Conservation (phyloP, 1,140 invertebrate genomes). For the Heliothis virescens region DNA sequence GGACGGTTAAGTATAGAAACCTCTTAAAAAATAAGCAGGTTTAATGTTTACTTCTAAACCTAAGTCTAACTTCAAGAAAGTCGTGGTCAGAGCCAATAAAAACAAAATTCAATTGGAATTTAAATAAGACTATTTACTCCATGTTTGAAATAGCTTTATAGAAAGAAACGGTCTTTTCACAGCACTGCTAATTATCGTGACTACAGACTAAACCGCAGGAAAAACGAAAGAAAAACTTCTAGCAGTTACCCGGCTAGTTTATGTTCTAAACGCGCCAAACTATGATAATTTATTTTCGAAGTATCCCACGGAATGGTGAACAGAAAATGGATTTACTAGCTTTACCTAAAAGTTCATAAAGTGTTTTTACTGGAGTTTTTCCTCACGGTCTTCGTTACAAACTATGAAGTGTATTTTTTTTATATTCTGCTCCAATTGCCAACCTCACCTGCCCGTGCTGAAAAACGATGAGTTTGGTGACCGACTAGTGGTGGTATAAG, state of each 20-base stretch:
- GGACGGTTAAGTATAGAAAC: background rate
- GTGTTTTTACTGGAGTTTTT: background rate
- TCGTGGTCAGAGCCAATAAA: background rate
- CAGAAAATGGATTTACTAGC: background rate
- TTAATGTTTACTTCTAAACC: background rate
- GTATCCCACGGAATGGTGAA: background rate
- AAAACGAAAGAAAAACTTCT: constrained; percentile 19
- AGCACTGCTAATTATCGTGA: constrained; percentile 20
- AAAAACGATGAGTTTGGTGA: too few relatives aligned
- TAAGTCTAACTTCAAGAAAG: background rate
- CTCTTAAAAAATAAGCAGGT: too few relatives aligned
- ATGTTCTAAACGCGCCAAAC: constrained; percentile 28
- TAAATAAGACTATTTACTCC: constrained; percentile 6
- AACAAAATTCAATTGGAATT: constrained; percentile 10
- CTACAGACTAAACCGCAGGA: background rate
- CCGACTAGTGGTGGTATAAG: too few relatives aligned
- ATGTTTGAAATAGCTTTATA: background rate
- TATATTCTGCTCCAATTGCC: too few relatives aligned
- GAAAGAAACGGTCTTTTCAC: constrained; percentile 8
- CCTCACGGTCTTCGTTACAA: background rate
- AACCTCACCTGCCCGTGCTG: too few relatives aligned
- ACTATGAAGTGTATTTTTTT: background rate
- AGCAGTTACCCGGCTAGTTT: constrained; percentile 1
- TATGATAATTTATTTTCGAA: constrained; percentile 36
- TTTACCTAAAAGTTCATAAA: constrained; percentile 7